Evolutionary conservation across 1,140 invertebrate genomes (phyloP), one percentile per base, ranked within the genome.

Genomic region (Bombus breviceps): DNA sequence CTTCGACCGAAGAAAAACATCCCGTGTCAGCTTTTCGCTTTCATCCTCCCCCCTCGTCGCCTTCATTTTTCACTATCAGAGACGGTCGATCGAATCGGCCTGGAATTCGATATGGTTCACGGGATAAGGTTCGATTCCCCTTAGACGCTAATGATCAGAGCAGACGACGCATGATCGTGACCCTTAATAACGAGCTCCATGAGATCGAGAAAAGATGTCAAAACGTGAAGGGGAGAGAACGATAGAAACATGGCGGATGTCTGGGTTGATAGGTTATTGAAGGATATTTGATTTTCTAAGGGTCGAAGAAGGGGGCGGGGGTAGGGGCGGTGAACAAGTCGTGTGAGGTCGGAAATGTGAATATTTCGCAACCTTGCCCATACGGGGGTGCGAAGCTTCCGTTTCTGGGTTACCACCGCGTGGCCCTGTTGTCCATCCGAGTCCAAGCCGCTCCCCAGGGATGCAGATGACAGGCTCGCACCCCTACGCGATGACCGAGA

Each of bases 351-450:
- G 92, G 90, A 93, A 93, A 93, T 93, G 88, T 93, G 92, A 93
- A 94, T 92, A 89, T 93, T 93, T 94, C 93, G 96, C 95, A 96
- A 97, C 95, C 97, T 96, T 95, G 97, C 96, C 97, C 97, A 97
- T 92, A 97, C 96, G 92, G 97, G 97, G 94, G 97, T 97, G 95
- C 97, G 96, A 94, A 97, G 96, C 92, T 97, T 96, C 94, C 97
- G 96, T 95, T 96, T 96, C 95, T 96, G 96, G 89, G 93, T 95
- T 88, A 95, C 95, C 92, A 95, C 92, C 79, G 92, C 93, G 90
- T 95, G 94, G 93, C 93, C 91, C 92, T 94, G 93, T 92, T 91
- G 92, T 95, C 94, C 93, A 86, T 94, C 93, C 92, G 94, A 79
- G 93, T 94, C 94, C 92, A 94, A 92, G 92, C 90, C 90, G 90